These are phyloP conservation scores for Struthio camelus DNA, from an alignment of 2,113 vertebrate species.

Conservation along the genomic window DNA sequence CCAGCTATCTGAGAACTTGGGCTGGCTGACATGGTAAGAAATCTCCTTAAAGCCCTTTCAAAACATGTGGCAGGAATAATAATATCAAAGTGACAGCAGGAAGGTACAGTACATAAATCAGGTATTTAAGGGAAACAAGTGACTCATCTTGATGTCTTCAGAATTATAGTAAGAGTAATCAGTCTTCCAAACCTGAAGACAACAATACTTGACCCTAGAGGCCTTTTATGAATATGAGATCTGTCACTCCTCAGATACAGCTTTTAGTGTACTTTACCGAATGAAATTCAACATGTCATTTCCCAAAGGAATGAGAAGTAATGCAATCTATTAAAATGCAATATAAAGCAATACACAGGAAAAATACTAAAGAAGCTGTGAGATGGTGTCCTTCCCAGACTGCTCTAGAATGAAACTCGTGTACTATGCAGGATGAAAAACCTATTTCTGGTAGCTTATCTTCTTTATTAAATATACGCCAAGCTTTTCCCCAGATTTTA, in stretches of 20 bases:
- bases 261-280: background rate
- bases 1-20: background rate
- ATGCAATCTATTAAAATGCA: background rate
- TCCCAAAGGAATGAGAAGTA: slow-evolving; percentile 2
- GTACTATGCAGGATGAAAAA: background rate
- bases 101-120: background rate
- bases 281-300: background rate
- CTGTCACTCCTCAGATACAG: background rate
- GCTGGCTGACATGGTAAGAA: background rate
- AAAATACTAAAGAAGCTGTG: background rate
- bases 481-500: background rate
- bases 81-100: background rate
- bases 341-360: background rate
- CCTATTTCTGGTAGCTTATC: background rate
- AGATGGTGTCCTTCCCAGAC: background rate
- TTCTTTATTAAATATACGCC: background rate
- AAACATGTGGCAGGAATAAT: background rate
- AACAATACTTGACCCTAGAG: background rate
- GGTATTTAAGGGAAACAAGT: background rate
- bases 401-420: background rate
- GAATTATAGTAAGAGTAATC: background rate
- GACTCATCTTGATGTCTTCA: background rate
- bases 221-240: background rate
- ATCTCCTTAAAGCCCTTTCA: background rate
- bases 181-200: background rate